Conservation (phyloP, 92 coral and sea anemone genomes). For the Zoanthus sansibaricus region DNA sequence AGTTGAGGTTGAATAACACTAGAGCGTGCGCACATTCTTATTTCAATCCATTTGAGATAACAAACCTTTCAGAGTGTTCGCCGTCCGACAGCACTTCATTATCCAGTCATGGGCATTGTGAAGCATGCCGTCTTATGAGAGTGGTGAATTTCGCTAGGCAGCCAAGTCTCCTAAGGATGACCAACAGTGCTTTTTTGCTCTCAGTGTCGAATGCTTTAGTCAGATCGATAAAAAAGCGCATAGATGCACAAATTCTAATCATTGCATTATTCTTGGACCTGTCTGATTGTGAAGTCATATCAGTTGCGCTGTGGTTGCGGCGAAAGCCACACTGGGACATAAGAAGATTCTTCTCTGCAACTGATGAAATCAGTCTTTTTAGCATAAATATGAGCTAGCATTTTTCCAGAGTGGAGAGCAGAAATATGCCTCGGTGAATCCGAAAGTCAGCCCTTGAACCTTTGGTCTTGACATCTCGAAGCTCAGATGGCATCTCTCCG, state of each 20-base stretch:
- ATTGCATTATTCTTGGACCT: conserved; percentile 34
- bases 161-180: conserved; percentile 1
- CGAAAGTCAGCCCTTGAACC: conserved; percentile 42
- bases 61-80: conserved; percentile 3
- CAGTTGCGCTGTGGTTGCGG: conserved; percentile 3
- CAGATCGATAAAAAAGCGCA: conserved; percentile 14
- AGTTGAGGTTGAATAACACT: neutral
- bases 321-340: conserved; percentile 35
- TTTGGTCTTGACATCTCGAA: conserved; percentile 42
- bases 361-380: conserved; percentile 39
- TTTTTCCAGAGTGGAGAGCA: conserved; percentile 50
- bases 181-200: neutral
- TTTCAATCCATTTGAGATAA: conserved; percentile 2
- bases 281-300: conserved; percentile 24
- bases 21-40: neutral
- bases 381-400: conserved; percentile 42
- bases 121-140: no score
- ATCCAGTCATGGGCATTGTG: neutral
- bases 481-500: conserved; percentile 47
- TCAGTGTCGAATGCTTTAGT: neutral
- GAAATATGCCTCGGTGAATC: conserved; percentile 43
- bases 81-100: neutral
- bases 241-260: conserved; percentile 11
- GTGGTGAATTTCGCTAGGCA: conserved; percentile 28
- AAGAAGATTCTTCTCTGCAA: conserved; percentile 10